These are phyloP conservation scores for Drosophila pectinifera DNA, from an alignment of 1,140 invertebrate species.

Conservation along the genomic window DNA sequence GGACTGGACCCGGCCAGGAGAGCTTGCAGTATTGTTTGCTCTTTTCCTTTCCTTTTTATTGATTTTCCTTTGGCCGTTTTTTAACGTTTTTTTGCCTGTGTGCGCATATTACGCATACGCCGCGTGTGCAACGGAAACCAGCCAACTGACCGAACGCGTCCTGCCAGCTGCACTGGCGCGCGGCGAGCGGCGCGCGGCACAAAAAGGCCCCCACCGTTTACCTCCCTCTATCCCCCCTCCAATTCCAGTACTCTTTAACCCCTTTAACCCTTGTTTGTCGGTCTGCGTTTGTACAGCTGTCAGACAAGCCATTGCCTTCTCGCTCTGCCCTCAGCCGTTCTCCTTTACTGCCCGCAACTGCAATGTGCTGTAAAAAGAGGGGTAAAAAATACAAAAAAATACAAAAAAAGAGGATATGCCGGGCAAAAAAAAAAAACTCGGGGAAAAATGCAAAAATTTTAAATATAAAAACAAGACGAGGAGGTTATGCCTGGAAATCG, in stretches of 20 bases:
- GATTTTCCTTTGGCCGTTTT: conserved; percentile 58
- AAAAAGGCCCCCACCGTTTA: neutral
- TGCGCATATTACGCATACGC: conserved; percentile 74
- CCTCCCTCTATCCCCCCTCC: no score
- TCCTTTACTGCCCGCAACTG: conserved; percentile 26
- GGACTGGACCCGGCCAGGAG: conserved; percentile 58
- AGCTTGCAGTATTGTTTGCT: conserved; percentile 38
- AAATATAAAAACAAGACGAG: conserved; percentile 6
- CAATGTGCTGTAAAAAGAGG: conserved; percentile 8
- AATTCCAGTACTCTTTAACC: neutral
- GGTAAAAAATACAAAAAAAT: conserved; percentile 5
- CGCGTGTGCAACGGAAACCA: conserved; percentile 76
- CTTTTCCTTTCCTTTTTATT: conserved; percentile 59
- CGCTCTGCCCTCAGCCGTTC: conserved; percentile 1
- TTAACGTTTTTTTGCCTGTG: conserved; percentile 53
- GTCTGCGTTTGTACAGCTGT: conserved; percentile 76
- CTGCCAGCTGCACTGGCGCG: conserved; percentile 29
- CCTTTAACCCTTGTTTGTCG: conserved; percentile 52
- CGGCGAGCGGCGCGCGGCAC: neutral
- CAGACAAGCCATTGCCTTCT: conserved; percentile 49
- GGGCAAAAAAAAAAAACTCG: conserved; percentile 6
- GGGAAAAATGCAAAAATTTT: conserved; percentile 7
- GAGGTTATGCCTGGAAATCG: neutral
- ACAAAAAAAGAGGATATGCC: neutral
- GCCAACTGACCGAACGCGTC: conserved; percentile 77